Conservation (phyloP, 1,140 invertebrate species). For the Pseudomyrmex concolor region DNA sequence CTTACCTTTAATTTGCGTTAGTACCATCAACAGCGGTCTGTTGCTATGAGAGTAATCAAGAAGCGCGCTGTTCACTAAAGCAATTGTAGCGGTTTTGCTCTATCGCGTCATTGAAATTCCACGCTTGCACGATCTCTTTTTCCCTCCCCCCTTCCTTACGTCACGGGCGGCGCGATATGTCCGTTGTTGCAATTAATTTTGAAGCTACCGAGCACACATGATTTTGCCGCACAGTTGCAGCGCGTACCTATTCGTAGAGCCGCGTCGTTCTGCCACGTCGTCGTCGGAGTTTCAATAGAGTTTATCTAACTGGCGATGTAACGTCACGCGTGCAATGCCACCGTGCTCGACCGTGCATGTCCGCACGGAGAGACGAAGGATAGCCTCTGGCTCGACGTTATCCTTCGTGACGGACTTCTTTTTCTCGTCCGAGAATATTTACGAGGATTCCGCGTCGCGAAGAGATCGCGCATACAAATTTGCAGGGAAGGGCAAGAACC, state of each 20-base stretch:
- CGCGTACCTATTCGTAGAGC: background rate
- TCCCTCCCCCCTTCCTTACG: background rate
- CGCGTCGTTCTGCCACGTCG: slow-evolving; percentile 38
- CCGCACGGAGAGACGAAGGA: background rate
- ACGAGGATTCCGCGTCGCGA: background rate
- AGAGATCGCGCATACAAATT: background rate
- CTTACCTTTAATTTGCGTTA: background rate
- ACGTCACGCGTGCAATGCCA: slow-evolving; percentile 61
- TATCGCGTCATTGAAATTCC: slow-evolving; percentile 17
- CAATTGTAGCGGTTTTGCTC: background rate
- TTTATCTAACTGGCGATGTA: slow-evolving; percentile 61
- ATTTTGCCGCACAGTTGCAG: slow-evolving; percentile 11
- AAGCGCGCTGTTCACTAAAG: background rate
- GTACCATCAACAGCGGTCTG: background rate
- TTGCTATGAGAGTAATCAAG: background rate
- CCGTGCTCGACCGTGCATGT: slow-evolving; percentile 62
- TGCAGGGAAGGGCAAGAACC: no score
- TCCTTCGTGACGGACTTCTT: slow-evolving; percentile 17
- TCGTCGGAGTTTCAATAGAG: slow-evolving; percentile 38
- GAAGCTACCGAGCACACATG: background rate
- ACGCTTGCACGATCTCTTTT: slow-evolving; percentile 11
- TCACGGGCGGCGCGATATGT: slow-evolving; percentile 18
- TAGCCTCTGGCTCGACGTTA: background rate
- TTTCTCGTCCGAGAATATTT: slow-evolving; percentile 17
- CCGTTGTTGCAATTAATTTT: slow-evolving; percentile 45